Conservation (phyloP, 2,113 vertebrate genomes). For the Mirza zaza region DNA sequence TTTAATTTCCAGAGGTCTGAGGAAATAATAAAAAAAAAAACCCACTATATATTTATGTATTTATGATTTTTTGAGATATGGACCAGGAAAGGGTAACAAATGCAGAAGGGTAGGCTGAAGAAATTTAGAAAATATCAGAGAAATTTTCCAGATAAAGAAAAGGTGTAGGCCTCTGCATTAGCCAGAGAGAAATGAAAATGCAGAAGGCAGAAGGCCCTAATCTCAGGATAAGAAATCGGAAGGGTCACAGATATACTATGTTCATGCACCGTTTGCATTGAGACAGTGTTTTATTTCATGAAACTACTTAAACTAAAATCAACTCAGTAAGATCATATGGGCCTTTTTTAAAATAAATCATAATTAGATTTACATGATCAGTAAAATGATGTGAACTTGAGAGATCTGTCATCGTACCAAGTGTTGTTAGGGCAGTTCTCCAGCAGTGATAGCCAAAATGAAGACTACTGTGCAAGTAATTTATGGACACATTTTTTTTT, state of each 20-base stretch:
- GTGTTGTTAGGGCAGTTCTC: background rate
- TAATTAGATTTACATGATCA: background rate
- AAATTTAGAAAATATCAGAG: background rate
- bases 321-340: background rate
- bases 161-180: background rate
- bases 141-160: background rate
- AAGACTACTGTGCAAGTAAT: background rate
- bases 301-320: background rate
- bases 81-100: background rate
- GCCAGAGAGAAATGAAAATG: background rate
- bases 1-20: background rate
- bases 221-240: background rate
- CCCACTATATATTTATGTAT: no score
- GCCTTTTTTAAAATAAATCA: background rate
- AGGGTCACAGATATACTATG: background rate
- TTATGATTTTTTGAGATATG: background rate
- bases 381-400: background rate
- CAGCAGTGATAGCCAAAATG: background rate
- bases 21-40: background rate
- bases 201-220: background rate
- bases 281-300: background rate
- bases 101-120: background rate
- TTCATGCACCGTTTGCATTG: background rate
- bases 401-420: background rate
- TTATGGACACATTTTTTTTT: no score